These are phyloP conservation scores for Sandelia bainsii DNA, from an alignment of 2,797 vertebrate genomes.

Conservation along the genomic window DNA sequence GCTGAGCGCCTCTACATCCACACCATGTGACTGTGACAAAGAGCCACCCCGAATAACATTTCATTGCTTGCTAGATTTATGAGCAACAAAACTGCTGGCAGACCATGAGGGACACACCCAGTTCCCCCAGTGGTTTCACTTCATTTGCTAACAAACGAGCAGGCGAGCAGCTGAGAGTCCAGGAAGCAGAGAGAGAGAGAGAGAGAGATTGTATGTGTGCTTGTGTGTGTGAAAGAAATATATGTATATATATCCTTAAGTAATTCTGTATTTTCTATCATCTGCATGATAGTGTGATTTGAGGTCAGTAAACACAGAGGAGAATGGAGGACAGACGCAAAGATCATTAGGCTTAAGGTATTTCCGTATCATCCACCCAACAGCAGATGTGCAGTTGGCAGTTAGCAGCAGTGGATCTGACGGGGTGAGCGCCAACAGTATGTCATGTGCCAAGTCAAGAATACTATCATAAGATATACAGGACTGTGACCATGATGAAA, in stretches of 20 bases:
- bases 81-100: constrained; percentile 46
- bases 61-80: constrained; percentile 40
- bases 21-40: constrained; percentile 14
- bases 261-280: background rate
- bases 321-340: constrained; percentile 11
- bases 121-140: constrained; percentile 44
- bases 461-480: background rate
- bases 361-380: constrained; percentile 20
- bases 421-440: background rate
- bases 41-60: constrained; percentile 39
- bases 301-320: constrained; percentile 15
- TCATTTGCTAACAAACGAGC: constrained; percentile 64
- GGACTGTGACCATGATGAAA: constrained; percentile 1
- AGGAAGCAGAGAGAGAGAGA: constrained; percentile 5
- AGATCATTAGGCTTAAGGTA: constrained; percentile 23
- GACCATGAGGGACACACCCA: constrained; percentile 22
- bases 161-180: constrained; percentile 13
- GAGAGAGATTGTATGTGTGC: constrained; percentile 2
- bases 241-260: too few relatives aligned
- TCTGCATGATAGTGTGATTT: background rate
- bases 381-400: constrained; percentile 44
- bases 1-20: constrained; percentile 17
- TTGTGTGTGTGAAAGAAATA: background rate
- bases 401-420: constrained; percentile 21
- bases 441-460: constrained; percentile 17